These are phyloP conservation scores for Drosophila lacteicornis DNA, from an alignment of 1,140 invertebrate species.

Conservation along the genomic window DNA sequence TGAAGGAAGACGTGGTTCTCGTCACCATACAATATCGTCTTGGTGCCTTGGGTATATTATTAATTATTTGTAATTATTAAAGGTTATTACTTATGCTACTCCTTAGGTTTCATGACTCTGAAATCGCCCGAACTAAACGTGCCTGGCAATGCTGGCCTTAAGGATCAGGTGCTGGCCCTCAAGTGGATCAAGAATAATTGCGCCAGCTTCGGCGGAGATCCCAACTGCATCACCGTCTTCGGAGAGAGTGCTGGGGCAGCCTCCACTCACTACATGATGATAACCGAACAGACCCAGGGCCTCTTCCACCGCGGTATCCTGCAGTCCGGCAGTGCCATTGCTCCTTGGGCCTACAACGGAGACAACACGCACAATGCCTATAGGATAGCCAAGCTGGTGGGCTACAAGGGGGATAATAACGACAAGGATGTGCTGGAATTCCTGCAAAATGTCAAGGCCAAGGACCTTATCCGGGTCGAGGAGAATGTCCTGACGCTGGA, in stretches of 20 bases:
- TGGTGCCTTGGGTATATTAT: constrained; percentile 84
- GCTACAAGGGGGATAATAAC: constrained; percentile 77
- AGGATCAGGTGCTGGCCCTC: constrained; percentile 89
- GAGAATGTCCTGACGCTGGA: constrained; percentile 60
- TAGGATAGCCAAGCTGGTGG: constrained; percentile 66
- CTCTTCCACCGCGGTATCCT: constrained; percentile 84
- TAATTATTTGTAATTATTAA: too few species aligned
- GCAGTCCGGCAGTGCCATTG: constrained; percentile 82
- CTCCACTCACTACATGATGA: constrained; percentile 87
- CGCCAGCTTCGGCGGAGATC: constrained; percentile 86
- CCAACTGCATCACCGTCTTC: constrained; percentile 85
- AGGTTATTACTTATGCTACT: not conserved
- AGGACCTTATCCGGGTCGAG: constrained; percentile 86
- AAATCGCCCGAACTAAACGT: constrained; percentile 77
- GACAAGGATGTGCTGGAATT: constrained; percentile 75
- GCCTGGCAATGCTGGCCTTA: constrained; percentile 88
- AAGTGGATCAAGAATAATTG: constrained; percentile 89
- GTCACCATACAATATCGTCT: constrained; percentile 86
- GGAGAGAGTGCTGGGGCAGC: constrained; percentile 85
- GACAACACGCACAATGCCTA: constrained; percentile 56
- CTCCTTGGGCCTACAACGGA: constrained; percentile 64
- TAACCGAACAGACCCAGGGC: constrained; percentile 86
- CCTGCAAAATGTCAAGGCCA: constrained; percentile 70
- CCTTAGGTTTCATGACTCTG: constrained; percentile 74
- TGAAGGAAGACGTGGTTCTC: constrained; percentile 85